Evolutionary conservation across 2,797 vertebrate genomes (phyloP), one percentile per base, ranked within the genome.

Genomic region (Podarcis lilfordi): DNA sequence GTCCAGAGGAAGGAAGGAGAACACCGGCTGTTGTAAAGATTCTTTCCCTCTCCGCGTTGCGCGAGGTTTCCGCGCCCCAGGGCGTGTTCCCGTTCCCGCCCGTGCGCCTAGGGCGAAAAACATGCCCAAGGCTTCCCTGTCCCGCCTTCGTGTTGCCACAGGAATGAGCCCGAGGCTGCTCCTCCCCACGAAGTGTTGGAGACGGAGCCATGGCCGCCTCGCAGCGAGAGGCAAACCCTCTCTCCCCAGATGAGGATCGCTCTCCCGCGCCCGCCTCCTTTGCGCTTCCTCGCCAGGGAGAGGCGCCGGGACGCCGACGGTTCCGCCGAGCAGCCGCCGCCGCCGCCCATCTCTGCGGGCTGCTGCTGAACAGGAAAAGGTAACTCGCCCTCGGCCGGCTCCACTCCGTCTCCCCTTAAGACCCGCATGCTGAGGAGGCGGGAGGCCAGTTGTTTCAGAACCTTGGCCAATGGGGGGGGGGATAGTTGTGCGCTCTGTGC

Each of bases 301-400:
- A 0, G 23, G 2, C 9, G 2, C 5, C 10, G 6, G 1, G 8
- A 2, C 4, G 21, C 3, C 37, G 4, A 0, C 19, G 74, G 23
- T 87, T 91, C 37, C 25, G 29, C 37, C 4, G 72, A 37, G 79
- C 64, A 0, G 76, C 59, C 11, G 0, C 61, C 13, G 15, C 64
- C 21, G 72, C 88, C 45, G 83, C 82, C 4, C 93, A 85, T 66
- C 76, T 90, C 55, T 94, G 91, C 11, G 91, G 92, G 32, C 89
- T 90, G 79, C 21, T 75, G 35, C 32, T 80, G 76, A 40, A 8
- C 25, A 6, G 75, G 77, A 90, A 91, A 87, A 93, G 94, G 94
- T 95, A 92, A 82, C 64, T 15, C 59, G 2, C 61, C 35, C 10
- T 15, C 15, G 50, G 1, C 17, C 8, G 3, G 35, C 29, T 78